Conservation (phyloP, 2,113 vertebrate species). For the Xenopus tropicalis region UCB_Xtro_10.0 CM004450.2:88982001-88982500, state of each 20-base stretch:
- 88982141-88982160: constrained; percentile 19
- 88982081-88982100: constrained; percentile 23
- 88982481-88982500: too few relatives aligned
- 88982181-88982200: background rate
- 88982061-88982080: background rate
- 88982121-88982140: constrained; percentile 1
- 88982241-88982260: background rate
- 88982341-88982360: too few relatives aligned
- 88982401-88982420: too few relatives aligned
- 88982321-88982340: too few relatives aligned
- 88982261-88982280: constrained; percentile 7
- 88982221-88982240: background rate
- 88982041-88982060: constrained; percentile 33
- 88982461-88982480: too few relatives aligned
- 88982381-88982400: too few relatives aligned
- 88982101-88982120: constrained; percentile 36
- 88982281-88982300: too few relatives aligned
- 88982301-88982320: too few relatives aligned
- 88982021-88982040: constrained; percentile 25
- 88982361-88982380: too few relatives aligned
- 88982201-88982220: background rate
- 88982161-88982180: background rate
- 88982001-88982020: constrained; percentile 51
- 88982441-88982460: too few relatives aligned
- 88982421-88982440: too few relatives aligned